Evolutionary conservation across 2,888 invertebrate genomes (phyloP), one percentile per base, ranked within the genome.

Genomic region (Tachina grossa): DNA sequence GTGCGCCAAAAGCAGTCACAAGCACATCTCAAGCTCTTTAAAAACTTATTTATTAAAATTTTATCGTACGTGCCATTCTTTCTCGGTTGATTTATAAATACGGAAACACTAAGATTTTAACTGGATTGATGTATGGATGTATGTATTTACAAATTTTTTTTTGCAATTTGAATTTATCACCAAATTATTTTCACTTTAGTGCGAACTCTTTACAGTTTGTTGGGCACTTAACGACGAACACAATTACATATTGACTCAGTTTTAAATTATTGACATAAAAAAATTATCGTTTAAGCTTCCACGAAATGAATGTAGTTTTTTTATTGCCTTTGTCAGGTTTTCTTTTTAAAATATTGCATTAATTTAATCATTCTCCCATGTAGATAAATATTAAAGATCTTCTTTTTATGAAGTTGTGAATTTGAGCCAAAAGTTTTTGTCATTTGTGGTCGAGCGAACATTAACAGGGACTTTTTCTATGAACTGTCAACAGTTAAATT

Each of bases 341-440:
- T 69, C 43, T 45, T 61, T 66, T 14, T 0, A 76, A 66, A 47
- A 45, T 3, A 19, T 41, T 57, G 19, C 22, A n/a, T 53, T 61
- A 39, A 49, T 57, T 55, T n/a, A 72, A 10, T 14, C 65, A 55
- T 10, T 39, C 53, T 11, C 22, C n/a, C n/a, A 55, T 43, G 43
- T 16, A 63, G 43, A 59, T 53, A 43, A 69, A 59, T 43, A 59
- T 41, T 19, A 9, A 59, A 59, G 14, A 49, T 61, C 69, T 71
- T 79, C 79, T 65, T 63, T 53, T 5, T 22, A 13, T 68, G 13
- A 22, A 78, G n/a, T 69, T 69, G 43, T 53, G 43, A 66, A 39
- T 41, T 79, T 55, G 55, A 72, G 72, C 31, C 65, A 65, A 81
- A 66, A 74, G 45, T 81, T 74, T 59, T 81, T 39, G 51, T 74